A percentile compares a stretch with the other conserved stretches of the same genome.
phyloP scores from a whole-genome alignment of 2,797 vertebrate genomes.

The Peromyscus nudipes region DNA sequence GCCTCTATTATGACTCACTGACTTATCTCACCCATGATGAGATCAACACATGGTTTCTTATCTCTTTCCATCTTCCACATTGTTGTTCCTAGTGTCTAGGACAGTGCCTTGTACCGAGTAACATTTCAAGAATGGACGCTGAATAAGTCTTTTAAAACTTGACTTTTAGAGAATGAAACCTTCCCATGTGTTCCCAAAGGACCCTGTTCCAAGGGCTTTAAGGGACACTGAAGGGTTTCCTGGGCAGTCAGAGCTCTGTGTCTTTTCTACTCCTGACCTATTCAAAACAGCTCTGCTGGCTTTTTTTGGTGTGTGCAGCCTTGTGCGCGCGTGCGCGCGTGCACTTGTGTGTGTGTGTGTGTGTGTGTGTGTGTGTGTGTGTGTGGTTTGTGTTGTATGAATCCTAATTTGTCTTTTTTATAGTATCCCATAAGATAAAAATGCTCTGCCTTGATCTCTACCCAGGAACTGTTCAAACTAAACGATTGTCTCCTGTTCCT shows the following conservation, averaged over 20 bases:
- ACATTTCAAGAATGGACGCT: not conserved
- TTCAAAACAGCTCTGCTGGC: not conserved
- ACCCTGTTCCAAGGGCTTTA: not conserved
- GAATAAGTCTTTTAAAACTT: not conserved
- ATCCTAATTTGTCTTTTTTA: not conserved
- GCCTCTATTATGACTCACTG: not conserved
- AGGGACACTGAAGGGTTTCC: not conserved
- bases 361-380: not conserved
- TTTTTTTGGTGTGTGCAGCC: not conserved
- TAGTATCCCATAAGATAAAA: not conserved
- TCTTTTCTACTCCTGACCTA: not conserved
- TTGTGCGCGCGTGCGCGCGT: too few relatives aligned
- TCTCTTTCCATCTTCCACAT: not conserved
- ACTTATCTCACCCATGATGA: not conserved
- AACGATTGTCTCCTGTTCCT: too few relatives aligned
- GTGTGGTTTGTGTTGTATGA: not conserved
- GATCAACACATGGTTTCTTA: not conserved
- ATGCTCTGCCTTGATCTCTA: not conserved
- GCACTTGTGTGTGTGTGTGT: not conserved
- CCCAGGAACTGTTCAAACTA: not conserved
- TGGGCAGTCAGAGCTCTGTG: not conserved
- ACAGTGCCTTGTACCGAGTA: not conserved
- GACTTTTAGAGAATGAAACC: not conserved
- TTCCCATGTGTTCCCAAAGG: not conserved
- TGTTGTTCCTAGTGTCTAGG: not conserved